phyloP scores from a whole-genome alignment of 2,888 invertebrate species.

The Clanis bilineata region DNA sequence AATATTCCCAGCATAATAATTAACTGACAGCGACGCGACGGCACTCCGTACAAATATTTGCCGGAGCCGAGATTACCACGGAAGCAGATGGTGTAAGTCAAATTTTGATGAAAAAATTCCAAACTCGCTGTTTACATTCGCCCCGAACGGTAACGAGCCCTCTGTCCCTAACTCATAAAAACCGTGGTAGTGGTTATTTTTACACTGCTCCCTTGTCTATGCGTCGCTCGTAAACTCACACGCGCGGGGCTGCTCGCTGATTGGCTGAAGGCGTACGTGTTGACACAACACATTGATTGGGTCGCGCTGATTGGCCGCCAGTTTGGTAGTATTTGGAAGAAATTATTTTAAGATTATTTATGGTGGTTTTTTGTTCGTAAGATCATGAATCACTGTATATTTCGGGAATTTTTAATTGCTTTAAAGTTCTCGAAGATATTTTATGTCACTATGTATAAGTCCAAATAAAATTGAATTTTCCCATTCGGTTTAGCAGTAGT shows the following conservation, averaged over 20 bases:
- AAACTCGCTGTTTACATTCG: slow-evolving; percentile 52
- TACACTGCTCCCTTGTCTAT: slow-evolving; percentile 38
- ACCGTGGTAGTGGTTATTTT: slow-evolving; percentile 42
- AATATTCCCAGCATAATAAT: slow-evolving; percentile 41
- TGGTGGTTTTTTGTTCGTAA: neutral
- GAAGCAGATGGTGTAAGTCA: slow-evolving; percentile 70
- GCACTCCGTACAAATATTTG: slow-evolving; percentile 61
- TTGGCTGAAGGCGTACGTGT: slow-evolving; percentile 5
- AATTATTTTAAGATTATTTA: slow-evolving; percentile 15
- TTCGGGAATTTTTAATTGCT: neutral
- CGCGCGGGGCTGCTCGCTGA: neutral
- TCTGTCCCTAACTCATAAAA: slow-evolving; percentile 45
- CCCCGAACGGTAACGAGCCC: slow-evolving; percentile 52
- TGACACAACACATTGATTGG: slow-evolving; percentile 7
- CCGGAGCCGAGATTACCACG: slow-evolving; percentile 52
- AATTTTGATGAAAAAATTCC: slow-evolving; percentile 73
- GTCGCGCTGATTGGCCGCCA: slow-evolving; percentile 5
- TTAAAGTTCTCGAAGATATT: neutral
- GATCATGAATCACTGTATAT: neutral
- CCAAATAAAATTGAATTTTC: neutral
- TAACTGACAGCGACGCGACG: slow-evolving; percentile 37
- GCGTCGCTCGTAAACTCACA: slow-evolving; percentile 21
- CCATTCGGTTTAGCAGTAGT: too few species aligned
- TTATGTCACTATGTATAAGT: neutral
- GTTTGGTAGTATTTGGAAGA: slow-evolving; percentile 15